These are phyloP conservation scores for Timandra comae DNA, from an alignment of 2,888 invertebrate genomes.

Conservation along the genomic window DNA sequence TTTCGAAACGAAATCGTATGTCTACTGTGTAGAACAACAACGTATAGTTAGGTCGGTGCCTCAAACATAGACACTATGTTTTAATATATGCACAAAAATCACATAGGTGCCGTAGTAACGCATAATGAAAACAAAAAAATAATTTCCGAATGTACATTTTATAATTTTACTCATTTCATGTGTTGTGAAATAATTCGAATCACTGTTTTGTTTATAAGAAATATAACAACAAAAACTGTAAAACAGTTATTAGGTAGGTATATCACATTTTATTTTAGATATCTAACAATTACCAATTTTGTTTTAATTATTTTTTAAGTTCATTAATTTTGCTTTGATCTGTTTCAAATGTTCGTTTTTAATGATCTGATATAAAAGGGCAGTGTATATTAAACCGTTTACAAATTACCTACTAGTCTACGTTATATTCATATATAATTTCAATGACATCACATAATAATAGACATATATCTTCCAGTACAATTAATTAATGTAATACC, in stretches of 20 bases:
- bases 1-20: conserved; percentile 74
- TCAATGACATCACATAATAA: conserved; percentile 45
- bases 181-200: conserved; percentile 54
- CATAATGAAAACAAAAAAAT: conserved; percentile 6
- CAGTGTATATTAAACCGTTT: not conserved
- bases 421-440: conserved; percentile 17
- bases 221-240: conserved; percentile 53
- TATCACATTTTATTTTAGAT: conserved; percentile 57
- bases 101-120: conserved; percentile 2
- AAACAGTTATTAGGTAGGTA: conserved; percentile 68
- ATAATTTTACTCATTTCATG: conserved; percentile 29
- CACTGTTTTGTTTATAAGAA: conserved; percentile 41
- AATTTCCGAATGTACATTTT: conserved; percentile 12
- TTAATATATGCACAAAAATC: conserved; percentile 17
- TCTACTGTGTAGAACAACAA: conserved; percentile 75
- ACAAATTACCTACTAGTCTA: conserved; percentile 16
- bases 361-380: conserved; percentile 57
- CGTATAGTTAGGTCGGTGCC: conserved; percentile 58
- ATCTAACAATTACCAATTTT: conserved; percentile 65
- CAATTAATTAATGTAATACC: conserved; percentile 54
- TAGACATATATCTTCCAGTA: conserved; percentile 44
- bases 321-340: conserved; percentile 75
- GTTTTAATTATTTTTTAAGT: conserved; percentile 56
- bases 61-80: conserved; percentile 38
- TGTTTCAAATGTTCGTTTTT: conserved; percentile 55